Evolutionary conservation across 2,888 invertebrate genomes (phyloP), one percentile per base, ranked within the genome.

Genomic region (Drosophila cracens): DNA sequence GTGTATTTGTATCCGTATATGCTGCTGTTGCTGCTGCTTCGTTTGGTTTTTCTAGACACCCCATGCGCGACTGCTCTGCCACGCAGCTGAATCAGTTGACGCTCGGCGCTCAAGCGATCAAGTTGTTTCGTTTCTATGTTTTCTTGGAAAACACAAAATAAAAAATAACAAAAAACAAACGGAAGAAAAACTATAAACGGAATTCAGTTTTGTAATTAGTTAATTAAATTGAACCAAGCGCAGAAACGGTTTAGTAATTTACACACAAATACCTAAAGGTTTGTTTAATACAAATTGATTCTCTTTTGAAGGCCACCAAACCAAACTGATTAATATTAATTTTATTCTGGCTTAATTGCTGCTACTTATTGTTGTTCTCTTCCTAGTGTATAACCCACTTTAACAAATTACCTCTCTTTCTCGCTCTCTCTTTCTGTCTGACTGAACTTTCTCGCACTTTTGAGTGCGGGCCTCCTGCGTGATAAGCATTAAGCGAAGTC

Each of bases 51-150:
- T 52, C 25, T 46, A 46, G 71, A 83, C 81, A 76, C 76, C 84
- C 85, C 76, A 80, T 69, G 77, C 74, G 70, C 54, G 8, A 51
- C 4, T 38, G 25, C 78, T 66, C 76, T 43, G 76, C 77, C 77
- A 68, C 75, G 63, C 78, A 76, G 89, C 62, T 49, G 57, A 75
- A 76, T 90, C 84, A 91, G 90, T 91, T 81, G 79, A 74, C 84
- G 81, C 77, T 89, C 82, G 79, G 62, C 77, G 74, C 70, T 80
- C 76, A 79, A 83, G 78, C 81, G 90, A 91, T 91, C 89, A 89
- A 81, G 90, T 90, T 80, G 88, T 72, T 71, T 62, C 31, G 53
- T 43, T 53, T 53, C 25, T 53, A 10, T 46, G 57, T 21, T 49
- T 69, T 61, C 56, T 36, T 58, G 10, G n/a, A 27, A n/a, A 49